A percentile compares a stretch with the other conserved stretches of the same genome.
Conservation (phyloP, 2,113 vertebrate genomes). For the Sula dactylatra region DNA sequence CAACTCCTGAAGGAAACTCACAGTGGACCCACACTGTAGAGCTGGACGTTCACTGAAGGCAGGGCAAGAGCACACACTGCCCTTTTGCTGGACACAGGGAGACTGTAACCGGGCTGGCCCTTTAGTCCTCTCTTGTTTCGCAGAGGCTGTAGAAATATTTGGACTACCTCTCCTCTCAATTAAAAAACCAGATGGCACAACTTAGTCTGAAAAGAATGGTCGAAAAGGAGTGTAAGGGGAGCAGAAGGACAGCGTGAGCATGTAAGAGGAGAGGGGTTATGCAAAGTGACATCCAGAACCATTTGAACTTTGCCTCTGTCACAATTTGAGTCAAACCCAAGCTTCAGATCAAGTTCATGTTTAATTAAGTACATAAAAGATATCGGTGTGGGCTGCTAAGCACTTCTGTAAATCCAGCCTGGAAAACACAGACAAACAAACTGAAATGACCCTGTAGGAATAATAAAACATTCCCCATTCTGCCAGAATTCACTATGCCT, state of each 20-base stretch:
- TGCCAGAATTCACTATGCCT: background rate
- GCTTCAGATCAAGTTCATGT: constrained; percentile 37
- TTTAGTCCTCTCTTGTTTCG: background rate
- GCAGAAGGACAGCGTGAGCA: background rate
- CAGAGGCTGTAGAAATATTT: background rate
- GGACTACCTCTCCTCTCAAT: background rate
- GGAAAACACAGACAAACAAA: constrained; percentile 38
- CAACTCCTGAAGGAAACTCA: background rate
- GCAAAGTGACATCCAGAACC: constrained; percentile 14
- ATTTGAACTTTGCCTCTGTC: constrained; percentile 40
- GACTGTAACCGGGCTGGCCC: accelerated
- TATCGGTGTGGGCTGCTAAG: background rate
- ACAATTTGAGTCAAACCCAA: constrained; percentile 38
- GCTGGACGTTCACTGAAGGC: background rate
- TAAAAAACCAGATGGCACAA: background rate
- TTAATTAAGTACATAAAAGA: constrained; percentile 26
- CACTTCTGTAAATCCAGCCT: background rate
- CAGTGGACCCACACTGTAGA: background rate
- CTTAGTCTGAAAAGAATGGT: background rate
- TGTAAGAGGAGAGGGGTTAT: background rate
- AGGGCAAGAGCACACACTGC: background rate
- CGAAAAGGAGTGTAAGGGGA: background rate
- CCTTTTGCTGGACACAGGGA: background rate
- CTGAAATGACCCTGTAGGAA: background rate
- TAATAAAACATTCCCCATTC: background rate